Conservation (phyloP, 2,888 invertebrate species). For the Polietes domitor region DNA sequence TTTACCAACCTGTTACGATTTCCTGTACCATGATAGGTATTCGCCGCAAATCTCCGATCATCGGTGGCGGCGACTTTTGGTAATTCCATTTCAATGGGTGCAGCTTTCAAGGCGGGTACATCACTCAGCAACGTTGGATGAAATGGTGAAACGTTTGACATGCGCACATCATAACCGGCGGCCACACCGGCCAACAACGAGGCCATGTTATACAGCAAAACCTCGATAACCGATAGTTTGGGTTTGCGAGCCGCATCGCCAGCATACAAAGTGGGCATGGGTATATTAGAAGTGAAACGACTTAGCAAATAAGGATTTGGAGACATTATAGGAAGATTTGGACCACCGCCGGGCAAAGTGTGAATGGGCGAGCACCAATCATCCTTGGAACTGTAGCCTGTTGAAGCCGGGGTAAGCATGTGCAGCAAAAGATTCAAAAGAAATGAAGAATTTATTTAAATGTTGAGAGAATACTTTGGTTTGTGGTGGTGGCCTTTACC, state of each 20-base stretch:
- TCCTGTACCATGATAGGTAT: slow-evolving; percentile 95
- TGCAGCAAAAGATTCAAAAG: background rate
- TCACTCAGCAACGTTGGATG: slow-evolving; percentile 87
- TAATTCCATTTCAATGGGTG: slow-evolving; percentile 73
- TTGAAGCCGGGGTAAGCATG: background rate
- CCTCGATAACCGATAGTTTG: slow-evolving; percentile 79
- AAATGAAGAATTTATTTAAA: background rate
- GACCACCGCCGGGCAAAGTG: slow-evolving; percentile 69
- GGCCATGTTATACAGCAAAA: slow-evolving; percentile 92
- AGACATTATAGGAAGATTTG: slow-evolving; percentile 78
- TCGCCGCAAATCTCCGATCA: slow-evolving; percentile 83
- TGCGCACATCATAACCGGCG: slow-evolving; percentile 94
- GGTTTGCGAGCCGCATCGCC: slow-evolving; percentile 83
- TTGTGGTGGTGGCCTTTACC: slow-evolving; percentile 53
- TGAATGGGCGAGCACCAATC: slow-evolving; percentile 78
- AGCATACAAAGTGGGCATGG: slow-evolving; percentile 91
- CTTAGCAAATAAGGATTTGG: slow-evolving; percentile 80
- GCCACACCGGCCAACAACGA: slow-evolving; percentile 94
- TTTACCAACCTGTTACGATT: slow-evolving; percentile 85
- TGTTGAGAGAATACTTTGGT: background rate
- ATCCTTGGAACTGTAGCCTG: slow-evolving; percentile 77
- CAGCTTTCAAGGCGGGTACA: slow-evolving; percentile 82
- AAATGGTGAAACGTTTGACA: slow-evolving; percentile 91
- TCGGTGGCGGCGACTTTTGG: slow-evolving; percentile 64
- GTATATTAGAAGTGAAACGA: slow-evolving; percentile 82